phyloP scores from a whole-genome alignment of 2,113 vertebrate species.

The Leptobrachium leishanense region DNA sequence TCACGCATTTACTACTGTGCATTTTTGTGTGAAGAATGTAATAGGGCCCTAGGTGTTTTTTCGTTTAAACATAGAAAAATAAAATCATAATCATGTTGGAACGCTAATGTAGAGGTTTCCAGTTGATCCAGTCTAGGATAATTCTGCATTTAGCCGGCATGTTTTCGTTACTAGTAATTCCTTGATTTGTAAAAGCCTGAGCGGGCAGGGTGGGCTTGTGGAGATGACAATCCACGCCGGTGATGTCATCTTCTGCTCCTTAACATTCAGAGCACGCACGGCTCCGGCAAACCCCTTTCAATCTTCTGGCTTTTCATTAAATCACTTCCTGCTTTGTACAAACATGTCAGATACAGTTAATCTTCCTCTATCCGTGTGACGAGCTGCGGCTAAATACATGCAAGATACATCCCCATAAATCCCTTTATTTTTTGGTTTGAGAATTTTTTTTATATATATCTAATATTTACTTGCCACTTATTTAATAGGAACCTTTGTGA shows the following conservation, averaged over 20 bases:
- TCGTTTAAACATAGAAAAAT: conserved; percentile 14
- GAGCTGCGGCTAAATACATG: not conserved
- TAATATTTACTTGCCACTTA: not conserved
- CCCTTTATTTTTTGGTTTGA: not conserved
- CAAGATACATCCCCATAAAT: conserved; percentile 5
- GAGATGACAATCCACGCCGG: conserved; percentile 17
- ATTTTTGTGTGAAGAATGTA: too few relatives aligned
- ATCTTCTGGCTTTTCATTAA: conserved; percentile 50
- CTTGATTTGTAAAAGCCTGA: conserved; percentile 63
- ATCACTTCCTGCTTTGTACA: conserved; percentile 57
- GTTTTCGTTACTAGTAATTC: conserved; percentile 69
- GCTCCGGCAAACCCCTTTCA: conserved; percentile 59
- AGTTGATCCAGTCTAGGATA: conserved; percentile 65
- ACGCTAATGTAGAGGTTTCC: conserved; percentile 63
- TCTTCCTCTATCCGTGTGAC: conserved; percentile 8
- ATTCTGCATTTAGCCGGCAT: conserved; percentile 69
- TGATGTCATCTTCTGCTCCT: conserved; percentile 57
- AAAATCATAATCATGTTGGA: conserved; percentile 60
- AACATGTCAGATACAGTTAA: conserved; percentile 51
- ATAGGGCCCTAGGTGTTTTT: too few relatives aligned
- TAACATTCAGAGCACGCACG: conserved; percentile 63
- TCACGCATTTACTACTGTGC: too few relatives aligned
- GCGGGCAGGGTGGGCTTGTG: conserved; percentile 45
- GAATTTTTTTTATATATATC: too few relatives aligned
- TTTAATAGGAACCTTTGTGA: not conserved